A percentile compares a stretch with the other conserved stretches of the same genome.
These are phyloP conservation scores for Saccopteryx leptura DNA, from an alignment of 2,113 vertebrate genomes.

Conservation along the genomic window DNA sequence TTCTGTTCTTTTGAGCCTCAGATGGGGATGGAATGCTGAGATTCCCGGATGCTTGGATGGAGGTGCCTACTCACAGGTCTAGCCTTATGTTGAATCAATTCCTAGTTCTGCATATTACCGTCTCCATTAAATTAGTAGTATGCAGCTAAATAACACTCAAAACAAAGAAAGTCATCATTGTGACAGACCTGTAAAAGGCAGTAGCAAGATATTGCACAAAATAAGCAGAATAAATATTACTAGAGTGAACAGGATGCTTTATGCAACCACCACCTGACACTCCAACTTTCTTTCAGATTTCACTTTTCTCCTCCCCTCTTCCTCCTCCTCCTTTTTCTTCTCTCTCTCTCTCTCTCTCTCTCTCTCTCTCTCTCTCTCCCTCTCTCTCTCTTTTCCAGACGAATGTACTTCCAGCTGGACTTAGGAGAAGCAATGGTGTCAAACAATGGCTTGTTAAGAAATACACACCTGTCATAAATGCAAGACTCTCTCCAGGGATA, in stretches of 20 bases:
- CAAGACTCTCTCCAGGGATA: constrained; percentile 84
- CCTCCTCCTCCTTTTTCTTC: too few relatives aligned
- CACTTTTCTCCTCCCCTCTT: constrained; percentile 32
- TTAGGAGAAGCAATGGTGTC: constrained; percentile 86
- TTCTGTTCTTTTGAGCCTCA: constrained; percentile 17
- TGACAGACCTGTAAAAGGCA: constrained; percentile 73
- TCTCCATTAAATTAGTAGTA: constrained; percentile 57
- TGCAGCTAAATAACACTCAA: constrained; percentile 59
- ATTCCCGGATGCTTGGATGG: not conserved
- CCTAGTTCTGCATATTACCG: constrained; percentile 21
- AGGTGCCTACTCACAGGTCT: not conserved
- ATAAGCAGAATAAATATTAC: constrained; percentile 73
- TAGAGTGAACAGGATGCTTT: constrained; percentile 55
- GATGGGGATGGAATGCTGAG: not conserved
- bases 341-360: constrained; percentile 60
- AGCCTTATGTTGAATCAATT: constrained; percentile 47
- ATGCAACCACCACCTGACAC: constrained; percentile 67
- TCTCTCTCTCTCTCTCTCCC: not conserved
- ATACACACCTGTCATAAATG: constrained; percentile 89
- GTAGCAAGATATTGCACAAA: constrained; percentile 80
- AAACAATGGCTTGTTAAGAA: constrained; percentile 86
- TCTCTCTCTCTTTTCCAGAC: constrained; percentile 82
- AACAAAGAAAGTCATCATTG: constrained; percentile 66
- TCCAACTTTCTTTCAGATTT: constrained; percentile 73
- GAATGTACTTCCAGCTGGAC: constrained; percentile 89